phyloP scores from a whole-genome alignment of 2,113 vertebrate genomes.

The Neopipo cinnamomea region DNA sequence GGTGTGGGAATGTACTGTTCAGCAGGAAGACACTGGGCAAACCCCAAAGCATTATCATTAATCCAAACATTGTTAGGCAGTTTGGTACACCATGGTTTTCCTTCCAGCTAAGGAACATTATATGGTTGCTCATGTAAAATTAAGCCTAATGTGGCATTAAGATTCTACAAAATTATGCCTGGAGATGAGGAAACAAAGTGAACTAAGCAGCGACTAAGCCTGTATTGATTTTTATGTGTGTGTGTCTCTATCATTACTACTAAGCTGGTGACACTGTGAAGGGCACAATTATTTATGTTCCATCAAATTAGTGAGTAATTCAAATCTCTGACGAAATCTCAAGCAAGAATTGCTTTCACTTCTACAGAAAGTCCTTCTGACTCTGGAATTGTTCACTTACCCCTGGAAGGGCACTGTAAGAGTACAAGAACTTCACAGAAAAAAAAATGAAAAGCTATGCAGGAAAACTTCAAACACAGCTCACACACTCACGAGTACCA shows the following conservation, averaged over 20 bases:
- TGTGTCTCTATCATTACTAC: slow-evolving; percentile 47
- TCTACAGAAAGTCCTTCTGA: slow-evolving; percentile 15
- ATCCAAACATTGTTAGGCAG: not conserved
- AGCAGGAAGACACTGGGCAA: not conserved
- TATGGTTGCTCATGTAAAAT: slow-evolving; percentile 7
- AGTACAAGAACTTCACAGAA: not conserved
- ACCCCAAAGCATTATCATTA: not conserved
- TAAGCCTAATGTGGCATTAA: slow-evolving; percentile 51
- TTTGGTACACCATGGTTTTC: not conserved
- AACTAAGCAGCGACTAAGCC: slow-evolving; percentile 34
- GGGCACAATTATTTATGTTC: slow-evolving; percentile 70
- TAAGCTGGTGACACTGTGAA: slow-evolving; percentile 66
- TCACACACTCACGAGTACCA: not conserved
- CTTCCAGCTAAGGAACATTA: slow-evolving; percentile 4
- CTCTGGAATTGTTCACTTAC: not conserved
- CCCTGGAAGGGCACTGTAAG: slow-evolving; percentile 4
- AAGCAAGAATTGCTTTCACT: slow-evolving; percentile 42
- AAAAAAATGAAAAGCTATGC: not conserved
- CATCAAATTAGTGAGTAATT: slow-evolving; percentile 70
- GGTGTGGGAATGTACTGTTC: not conserved
- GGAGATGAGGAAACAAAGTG: slow-evolving; percentile 55
- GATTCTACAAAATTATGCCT: slow-evolving; percentile 41
- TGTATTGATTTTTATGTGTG: slow-evolving; percentile 57
- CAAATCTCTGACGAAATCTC: slow-evolving; percentile 54
- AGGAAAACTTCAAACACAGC: not conserved